Percentiles rank a stretch among this genome's conserved stretches.
Evolutionary conservation across 2,888 invertebrate genomes (phyloP).

Genomic region (Temnothorax ravouxi): DNA sequence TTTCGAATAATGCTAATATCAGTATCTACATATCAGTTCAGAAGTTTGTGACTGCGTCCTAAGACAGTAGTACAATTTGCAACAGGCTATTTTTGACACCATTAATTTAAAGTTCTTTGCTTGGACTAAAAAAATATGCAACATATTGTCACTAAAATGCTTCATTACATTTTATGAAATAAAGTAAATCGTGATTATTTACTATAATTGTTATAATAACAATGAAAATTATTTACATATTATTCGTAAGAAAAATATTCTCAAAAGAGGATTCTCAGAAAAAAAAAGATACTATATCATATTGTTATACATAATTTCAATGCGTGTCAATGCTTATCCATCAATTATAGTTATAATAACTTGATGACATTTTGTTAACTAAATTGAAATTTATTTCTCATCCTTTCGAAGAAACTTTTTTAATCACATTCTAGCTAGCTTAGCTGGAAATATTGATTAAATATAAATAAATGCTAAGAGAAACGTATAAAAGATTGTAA

Average conservation of each 20-base stretch:
- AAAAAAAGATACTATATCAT: neutral
- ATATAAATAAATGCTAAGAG: neutral
- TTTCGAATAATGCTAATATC: slow-evolving; percentile 26
- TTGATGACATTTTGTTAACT: neutral
- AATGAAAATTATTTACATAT: neutral
- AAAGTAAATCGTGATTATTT: neutral
- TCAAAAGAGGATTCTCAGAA: neutral
- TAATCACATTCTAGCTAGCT: neutral
- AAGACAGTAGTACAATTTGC: neutral
- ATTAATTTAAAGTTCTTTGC: slow-evolving; percentile 3
- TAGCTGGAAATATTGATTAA: neutral
- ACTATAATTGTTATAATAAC: neutral
- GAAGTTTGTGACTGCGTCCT: neutral
- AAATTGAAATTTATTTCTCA: neutral
- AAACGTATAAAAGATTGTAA: neutral
- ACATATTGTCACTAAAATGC: neutral
- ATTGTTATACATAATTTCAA: neutral
- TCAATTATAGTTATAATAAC: neutral
- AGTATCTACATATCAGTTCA: slow-evolving; percentile 22
- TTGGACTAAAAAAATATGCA: neutral
- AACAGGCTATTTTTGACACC: neutral
- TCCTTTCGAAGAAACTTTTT: neutral
- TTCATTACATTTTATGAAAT: neutral
- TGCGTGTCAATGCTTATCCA: neutral
- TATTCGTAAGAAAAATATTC: neutral